These are phyloP conservation scores for Cremastinae sp. DNA, from an alignment of 2,888 invertebrate genomes.

Conservation along the genomic window DNA sequence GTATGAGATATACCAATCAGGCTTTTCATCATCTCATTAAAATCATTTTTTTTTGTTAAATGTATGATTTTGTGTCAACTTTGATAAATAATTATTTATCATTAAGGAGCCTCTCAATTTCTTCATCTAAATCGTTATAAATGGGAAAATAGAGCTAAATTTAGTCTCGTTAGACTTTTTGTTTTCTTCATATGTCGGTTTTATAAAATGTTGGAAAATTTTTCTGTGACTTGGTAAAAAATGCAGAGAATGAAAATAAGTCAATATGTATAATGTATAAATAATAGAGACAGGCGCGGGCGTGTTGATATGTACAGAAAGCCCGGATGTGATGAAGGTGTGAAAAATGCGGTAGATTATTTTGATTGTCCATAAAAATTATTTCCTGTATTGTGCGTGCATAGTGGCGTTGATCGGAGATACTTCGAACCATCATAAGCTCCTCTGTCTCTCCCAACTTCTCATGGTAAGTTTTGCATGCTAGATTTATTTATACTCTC, in stretches of 20 bases:
- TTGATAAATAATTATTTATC: too few relatives aligned
- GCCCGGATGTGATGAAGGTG: slow-evolving; percentile 28
- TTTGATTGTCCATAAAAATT: slow-evolving; percentile 69
- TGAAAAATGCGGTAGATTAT: slow-evolving; percentile 57
- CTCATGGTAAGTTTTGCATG: slow-evolving; percentile 82
- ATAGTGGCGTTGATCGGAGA: slow-evolving; percentile 82
- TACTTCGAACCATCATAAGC: slow-evolving; percentile 83
- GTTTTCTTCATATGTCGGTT: too few relatives aligned
- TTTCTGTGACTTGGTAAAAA: too few relatives aligned
- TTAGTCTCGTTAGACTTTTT: too few relatives aligned
- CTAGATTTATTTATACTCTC: slow-evolving; percentile 28
- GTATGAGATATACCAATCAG: slow-evolving; percentile 34
- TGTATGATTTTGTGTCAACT: slow-evolving; percentile 32
- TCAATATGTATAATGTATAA: too few relatives aligned
- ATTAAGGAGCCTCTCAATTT: slow-evolving; percentile 71
- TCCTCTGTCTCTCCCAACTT: slow-evolving; percentile 83
- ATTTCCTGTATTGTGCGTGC: slow-evolving; percentile 74
- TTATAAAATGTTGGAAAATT: too few relatives aligned
- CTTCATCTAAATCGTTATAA: too few relatives aligned
- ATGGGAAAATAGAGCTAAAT: too few relatives aligned
- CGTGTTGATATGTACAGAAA: slow-evolving; percentile 5
- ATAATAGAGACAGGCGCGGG: too few relatives aligned
- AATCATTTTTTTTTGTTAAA: slow-evolving; percentile 48
- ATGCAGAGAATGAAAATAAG: too few relatives aligned
- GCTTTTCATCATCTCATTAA: slow-evolving; percentile 45